Evolutionary conservation across 2,797 vertebrate species (phyloP), one percentile per base, ranked within the genome.

Genomic region (Lates japonicus): DNA sequence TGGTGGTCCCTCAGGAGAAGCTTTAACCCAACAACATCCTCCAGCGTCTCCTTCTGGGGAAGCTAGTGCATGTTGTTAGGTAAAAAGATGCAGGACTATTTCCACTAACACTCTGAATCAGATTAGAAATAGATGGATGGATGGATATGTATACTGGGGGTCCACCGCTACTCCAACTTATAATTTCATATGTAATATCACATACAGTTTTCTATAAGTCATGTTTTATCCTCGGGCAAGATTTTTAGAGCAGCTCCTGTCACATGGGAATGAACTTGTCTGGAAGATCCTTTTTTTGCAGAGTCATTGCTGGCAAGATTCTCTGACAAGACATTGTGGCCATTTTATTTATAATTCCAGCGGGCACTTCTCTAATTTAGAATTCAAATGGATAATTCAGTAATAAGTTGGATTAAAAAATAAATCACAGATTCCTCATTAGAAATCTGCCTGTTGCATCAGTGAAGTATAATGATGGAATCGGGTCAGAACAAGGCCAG

Each of bases 21-120:
- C 42, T 76, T 68, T 71, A 83, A 64, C 55, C 76, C 62, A 66
- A 70, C 76, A 74, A 55, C 68, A 81, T 74, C 77, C 61, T 48
- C 55, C 61, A 78, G 84, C 71, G 48, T 35, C 42, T 81, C 80
- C 65, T 29, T 4, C 8, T 35, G 81, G 39, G 73, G 31, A 44
- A 16, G 20, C 62, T 52, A 37, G 39, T 58, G 67, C 57, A 62
- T 76, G 33, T 67, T 79, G 70, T 59, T 60, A 41, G 54, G 68
- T 44, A 60, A 64, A 58, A 41, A 19, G 49, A 80, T 46, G 52
- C 76, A 35, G 65, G 20, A 52, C 25, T 59, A 31, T 63, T 74
- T 69, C 39, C 42, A 60, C 39, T 39, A 16, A 37, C 22, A 25
- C 25, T n/a, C 10, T 70, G 33, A 74, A 39, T n/a, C 46, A 70